Percentiles rank a stretch among this genome's conserved stretches.
Conservation (phyloP, 2,113 vertebrate species). For the Sterna hirundo region DNA sequence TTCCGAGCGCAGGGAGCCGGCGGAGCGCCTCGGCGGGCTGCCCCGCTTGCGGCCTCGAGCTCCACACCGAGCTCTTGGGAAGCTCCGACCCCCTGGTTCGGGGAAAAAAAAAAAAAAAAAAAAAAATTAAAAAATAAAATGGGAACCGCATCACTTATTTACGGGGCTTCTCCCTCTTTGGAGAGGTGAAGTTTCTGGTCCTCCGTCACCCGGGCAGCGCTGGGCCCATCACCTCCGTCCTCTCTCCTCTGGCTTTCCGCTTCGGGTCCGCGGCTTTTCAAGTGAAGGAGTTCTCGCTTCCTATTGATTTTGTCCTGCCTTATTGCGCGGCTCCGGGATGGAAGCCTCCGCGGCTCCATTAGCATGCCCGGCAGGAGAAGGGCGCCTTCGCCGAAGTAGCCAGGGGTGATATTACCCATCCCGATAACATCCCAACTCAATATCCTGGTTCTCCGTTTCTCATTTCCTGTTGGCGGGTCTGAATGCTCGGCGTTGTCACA, state of each 20-base stretch:
- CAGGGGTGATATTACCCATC: constrained; percentile 48
- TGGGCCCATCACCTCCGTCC: background rate
- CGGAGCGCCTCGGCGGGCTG: background rate
- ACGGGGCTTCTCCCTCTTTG: too few species aligned
- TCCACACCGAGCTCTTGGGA: background rate
- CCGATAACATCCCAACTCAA: constrained; percentile 83
- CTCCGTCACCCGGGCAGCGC: accelerated
- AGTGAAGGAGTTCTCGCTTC: background rate
- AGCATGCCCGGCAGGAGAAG: constrained; percentile 40
- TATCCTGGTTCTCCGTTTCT: constrained; percentile 90
- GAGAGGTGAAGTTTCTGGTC: background rate
- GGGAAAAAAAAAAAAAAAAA: too few species aligned
- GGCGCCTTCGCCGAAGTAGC: background rate
- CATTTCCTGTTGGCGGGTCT: constrained; percentile 88
- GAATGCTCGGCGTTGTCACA: constrained; percentile 48
- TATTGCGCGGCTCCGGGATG: background rate
- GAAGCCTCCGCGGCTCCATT: background rate
- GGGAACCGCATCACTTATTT: too few species aligned
- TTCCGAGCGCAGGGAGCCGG: background rate
- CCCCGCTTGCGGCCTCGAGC: accelerated
- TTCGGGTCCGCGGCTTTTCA: background rate
- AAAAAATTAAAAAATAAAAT: too few species aligned
- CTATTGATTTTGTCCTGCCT: background rate
- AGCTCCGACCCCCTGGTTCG: background rate
- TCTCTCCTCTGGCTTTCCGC: background rate